Conservation (phyloP, 1,140 invertebrate genomes). For the Ptiloglossa arizonensis region DNA sequence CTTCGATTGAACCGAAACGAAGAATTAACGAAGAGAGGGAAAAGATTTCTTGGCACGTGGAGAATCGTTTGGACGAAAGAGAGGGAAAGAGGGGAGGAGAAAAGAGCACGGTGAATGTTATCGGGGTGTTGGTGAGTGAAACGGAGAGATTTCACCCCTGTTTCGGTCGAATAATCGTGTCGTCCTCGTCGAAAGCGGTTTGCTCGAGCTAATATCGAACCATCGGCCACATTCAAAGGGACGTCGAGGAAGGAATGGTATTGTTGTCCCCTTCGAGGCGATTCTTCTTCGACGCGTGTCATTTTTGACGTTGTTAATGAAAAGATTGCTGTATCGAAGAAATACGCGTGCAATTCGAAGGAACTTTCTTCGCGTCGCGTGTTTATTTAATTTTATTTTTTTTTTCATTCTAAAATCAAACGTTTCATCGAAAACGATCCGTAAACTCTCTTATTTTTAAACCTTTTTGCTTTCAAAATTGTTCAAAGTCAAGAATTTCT, state of each 20-base stretch:
- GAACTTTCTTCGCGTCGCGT: too few species aligned
- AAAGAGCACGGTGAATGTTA: conserved; percentile 7
- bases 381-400: too few species aligned
- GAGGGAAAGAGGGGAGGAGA: not conserved
- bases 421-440: too few species aligned
- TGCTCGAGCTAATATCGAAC: conserved; percentile 66
- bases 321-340: conserved; percentile 28
- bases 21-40: not conserved
- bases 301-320: conserved; percentile 45
- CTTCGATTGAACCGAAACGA: too few species aligned
- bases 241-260: conserved; percentile 30
- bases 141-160: conserved; percentile 63
- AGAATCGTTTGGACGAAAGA: too few species aligned
- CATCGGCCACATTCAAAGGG: conserved; percentile 42
- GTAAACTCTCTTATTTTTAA: too few species aligned
- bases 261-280: conserved; percentile 32
- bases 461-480: too few species aligned
- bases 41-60: too few species aligned
- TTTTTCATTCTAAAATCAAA: too few species aligned
- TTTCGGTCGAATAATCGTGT: conserved; percentile 64
- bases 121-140: conserved; percentile 38
- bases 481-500: too few species aligned
- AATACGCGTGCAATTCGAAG: not conserved
- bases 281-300: conserved; percentile 42
- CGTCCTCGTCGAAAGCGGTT: conserved; percentile 63